Conservation (phyloP, 1,140 invertebrate genomes). For the Conus ventricosus region DNA sequence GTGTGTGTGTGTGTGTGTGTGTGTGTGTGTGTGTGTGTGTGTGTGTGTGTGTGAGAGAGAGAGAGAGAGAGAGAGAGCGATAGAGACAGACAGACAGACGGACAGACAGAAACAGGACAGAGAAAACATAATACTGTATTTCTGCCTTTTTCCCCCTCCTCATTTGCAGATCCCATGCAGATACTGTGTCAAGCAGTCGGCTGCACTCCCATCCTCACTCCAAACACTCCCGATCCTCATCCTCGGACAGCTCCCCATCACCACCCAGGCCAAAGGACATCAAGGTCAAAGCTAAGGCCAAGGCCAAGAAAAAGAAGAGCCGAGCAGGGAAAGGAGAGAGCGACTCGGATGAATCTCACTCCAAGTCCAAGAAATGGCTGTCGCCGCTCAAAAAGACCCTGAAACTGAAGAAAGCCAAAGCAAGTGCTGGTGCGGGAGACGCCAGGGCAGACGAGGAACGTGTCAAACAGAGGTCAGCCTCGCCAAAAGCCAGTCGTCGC, state of each 20-base stretch:
- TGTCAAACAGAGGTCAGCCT: constrained; percentile 7
- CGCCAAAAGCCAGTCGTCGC: background rate
- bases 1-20: no score
- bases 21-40: background rate
- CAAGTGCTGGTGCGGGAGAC: background rate
- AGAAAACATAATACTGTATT: no score
- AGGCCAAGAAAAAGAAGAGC: constrained; percentile 24
- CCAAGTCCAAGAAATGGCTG: constrained; percentile 28
- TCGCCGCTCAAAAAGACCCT: constrained; percentile 24
- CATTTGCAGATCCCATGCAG: background rate
- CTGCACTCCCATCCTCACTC: constrained; percentile 15
- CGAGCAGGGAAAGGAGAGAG: constrained; percentile 19
- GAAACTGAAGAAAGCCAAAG: constrained; percentile 30
- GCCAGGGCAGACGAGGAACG: constrained; percentile 1
- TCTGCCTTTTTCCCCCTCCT: background rate
- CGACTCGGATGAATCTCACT: background rate
- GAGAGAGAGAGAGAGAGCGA: background rate
- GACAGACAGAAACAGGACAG: no score
- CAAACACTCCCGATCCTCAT: constrained; percentile 10
- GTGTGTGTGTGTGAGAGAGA: background rate
- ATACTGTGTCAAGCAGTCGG: background rate
- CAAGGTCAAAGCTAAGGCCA: constrained; percentile 28
- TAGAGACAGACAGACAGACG: no score
- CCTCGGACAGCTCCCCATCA: constrained; percentile 4
- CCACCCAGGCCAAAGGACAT: constrained; percentile 28